Evolutionary conservation across 2,797 vertebrate genomes (phyloP).

Genomic region (Siniperca scherzeri): DNA sequence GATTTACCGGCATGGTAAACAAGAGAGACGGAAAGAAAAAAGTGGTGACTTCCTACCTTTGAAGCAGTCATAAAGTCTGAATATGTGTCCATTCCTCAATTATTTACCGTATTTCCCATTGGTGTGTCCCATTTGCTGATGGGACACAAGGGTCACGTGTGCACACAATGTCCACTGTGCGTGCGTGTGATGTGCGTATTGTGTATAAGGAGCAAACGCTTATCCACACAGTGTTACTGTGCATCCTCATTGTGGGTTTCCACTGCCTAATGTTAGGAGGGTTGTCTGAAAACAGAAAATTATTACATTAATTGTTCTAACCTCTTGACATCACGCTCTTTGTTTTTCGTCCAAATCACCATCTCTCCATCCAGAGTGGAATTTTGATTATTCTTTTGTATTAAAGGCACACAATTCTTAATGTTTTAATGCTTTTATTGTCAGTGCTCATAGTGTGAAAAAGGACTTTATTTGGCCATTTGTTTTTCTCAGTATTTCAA

Average conservation of each 20-base stretch:
- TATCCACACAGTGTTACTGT: not conserved
- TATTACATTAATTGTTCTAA: conserved; percentile 23
- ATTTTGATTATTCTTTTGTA: conserved; percentile 27
- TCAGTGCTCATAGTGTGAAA: conserved; percentile 7
- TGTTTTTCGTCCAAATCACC: conserved; percentile 25
- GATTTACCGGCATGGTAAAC: too few species aligned
- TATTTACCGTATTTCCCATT: too few species aligned
- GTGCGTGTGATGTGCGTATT: too few species aligned
- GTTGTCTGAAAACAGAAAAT: conserved; percentile 11
- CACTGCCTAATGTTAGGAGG: not conserved
- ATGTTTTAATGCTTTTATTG: conserved; percentile 26
- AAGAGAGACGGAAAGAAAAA: too few species aligned
- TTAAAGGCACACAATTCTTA: conserved; percentile 25
- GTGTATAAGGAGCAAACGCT: not conserved
- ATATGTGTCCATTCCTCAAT: too few species aligned
- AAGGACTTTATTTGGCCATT: conserved; percentile 32
- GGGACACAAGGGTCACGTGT: too few species aligned
- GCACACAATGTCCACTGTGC: too few species aligned
- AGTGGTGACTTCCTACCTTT: too few species aligned
- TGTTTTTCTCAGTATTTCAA: conserved; percentile 42
- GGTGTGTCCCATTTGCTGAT: too few species aligned
- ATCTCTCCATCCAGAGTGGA: conserved; percentile 2
- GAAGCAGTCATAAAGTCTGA: too few species aligned
- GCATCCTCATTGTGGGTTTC: not conserved
- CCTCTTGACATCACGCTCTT: conserved; percentile 23